Percentiles rank a stretch among this genome's conserved stretches.
phyloP scores from a whole-genome alignment of 2,888 invertebrate species.

The Metellina segmentata region DNA sequence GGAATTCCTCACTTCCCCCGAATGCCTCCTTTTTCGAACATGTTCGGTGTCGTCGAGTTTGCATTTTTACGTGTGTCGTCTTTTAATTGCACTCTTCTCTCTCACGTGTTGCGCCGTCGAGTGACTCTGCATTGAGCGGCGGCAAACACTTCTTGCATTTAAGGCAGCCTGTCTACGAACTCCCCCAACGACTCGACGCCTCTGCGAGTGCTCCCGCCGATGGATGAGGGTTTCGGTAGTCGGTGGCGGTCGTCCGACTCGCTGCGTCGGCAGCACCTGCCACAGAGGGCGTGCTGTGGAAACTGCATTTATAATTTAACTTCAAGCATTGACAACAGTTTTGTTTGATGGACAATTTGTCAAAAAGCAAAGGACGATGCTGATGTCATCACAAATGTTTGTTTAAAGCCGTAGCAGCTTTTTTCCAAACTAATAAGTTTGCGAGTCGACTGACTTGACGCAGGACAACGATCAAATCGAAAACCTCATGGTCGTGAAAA shows the following conservation, averaged over 20 bases:
- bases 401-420: too few relatives aligned
- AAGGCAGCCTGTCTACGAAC: constrained; percentile 70
- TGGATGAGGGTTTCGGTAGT: too few relatives aligned
- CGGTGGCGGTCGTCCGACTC: background rate
- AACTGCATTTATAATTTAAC: too few relatives aligned
- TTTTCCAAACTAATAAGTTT: too few relatives aligned
- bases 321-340: too few relatives aligned
- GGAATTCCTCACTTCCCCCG: constrained; percentile 5
- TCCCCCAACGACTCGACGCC: constrained; percentile 1
- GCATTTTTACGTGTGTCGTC: constrained; percentile 67
- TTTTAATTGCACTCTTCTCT: constrained; percentile 74
- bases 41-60: constrained; percentile 67
- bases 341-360: too few relatives aligned
- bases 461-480: too few relatives aligned
- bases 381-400: too few relatives aligned
- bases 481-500: background rate
- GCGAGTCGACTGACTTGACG: too few relatives aligned
- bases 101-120: background rate
- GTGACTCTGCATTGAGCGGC: constrained; percentile 18
- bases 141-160: constrained; percentile 53
- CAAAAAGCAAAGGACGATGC: too few relatives aligned
- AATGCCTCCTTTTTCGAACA: constrained; percentile 14
- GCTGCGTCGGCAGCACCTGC: background rate
- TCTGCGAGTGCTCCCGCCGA: background rate
- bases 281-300: too few relatives aligned